These are phyloP conservation scores for Telenomus remus DNA, from an alignment of 1,140 invertebrate species.

Conservation along the genomic window DNA sequence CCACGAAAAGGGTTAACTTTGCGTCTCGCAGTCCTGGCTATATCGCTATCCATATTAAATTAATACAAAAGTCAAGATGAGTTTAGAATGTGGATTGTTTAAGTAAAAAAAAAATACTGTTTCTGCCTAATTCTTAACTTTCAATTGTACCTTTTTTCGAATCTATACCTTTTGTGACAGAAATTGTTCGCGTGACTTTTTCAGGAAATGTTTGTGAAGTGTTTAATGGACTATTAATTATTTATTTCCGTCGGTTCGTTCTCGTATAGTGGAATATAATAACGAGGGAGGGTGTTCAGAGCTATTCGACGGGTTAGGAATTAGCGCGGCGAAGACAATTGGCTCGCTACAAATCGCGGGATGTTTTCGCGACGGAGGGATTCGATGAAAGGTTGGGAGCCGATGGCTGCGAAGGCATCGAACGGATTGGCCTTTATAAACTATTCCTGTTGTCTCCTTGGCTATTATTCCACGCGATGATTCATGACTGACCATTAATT, in stretches of 20 bases:
- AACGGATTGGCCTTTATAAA: slow-evolving; percentile 70
- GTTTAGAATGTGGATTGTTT: slow-evolving; percentile 47
- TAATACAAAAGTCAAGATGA: slow-evolving; percentile 56
- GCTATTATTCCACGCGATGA: slow-evolving; percentile 73
- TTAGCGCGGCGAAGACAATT: slow-evolving; percentile 1
- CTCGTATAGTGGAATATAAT: no score
- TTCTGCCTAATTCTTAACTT: slow-evolving; percentile 38
- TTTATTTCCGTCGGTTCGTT: no score
- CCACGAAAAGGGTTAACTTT: slow-evolving; percentile 71
- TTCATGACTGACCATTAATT: slow-evolving; percentile 74
- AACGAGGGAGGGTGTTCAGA: no score
- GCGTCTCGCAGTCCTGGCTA: slow-evolving; percentile 56
- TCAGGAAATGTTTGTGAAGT: no score
- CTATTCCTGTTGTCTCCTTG: slow-evolving; percentile 76
- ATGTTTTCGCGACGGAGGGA: slow-evolving; percentile 7
- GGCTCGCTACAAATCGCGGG: neutral
- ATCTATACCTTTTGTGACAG: no score
- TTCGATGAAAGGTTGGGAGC: slow-evolving; percentile 43
- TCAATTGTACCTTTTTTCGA: no score
- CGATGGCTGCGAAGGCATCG: slow-evolving; percentile 62
- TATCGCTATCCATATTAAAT: slow-evolving; percentile 74
- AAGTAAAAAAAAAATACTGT: slow-evolving; percentile 50
- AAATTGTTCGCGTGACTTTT: no score
- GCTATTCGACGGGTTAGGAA: neutral
- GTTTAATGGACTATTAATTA: no score